Evolutionary conservation across 2,113 vertebrate species (phyloP).

Genomic region (Indri indri): DNA sequence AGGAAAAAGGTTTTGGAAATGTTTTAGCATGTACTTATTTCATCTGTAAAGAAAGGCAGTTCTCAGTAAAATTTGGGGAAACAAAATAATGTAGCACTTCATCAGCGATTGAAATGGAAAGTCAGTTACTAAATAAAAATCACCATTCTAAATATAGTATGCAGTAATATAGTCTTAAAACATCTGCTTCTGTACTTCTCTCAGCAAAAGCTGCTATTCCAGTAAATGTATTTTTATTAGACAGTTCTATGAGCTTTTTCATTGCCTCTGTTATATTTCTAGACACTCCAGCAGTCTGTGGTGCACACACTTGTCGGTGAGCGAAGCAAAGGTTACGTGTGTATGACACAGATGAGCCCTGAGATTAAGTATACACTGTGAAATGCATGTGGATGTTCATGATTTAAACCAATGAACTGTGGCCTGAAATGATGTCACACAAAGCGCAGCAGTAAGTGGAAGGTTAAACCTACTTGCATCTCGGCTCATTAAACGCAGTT

Average conservation of each 20-base stretch:
- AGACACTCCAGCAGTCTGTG: constrained; percentile 58
- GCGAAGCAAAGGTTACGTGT: constrained; percentile 80
- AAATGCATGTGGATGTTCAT: constrained; percentile 87
- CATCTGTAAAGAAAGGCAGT: not conserved
- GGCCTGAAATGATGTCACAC: constrained; percentile 89
- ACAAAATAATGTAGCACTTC: constrained; percentile 18
- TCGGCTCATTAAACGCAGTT: constrained; percentile 99
- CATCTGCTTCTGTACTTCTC: not conserved
- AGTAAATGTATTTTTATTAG: constrained; percentile 15
- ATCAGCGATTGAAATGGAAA: constrained; percentile 11
- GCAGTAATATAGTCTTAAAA: constrained; percentile 46
- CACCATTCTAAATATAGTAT: constrained; percentile 9
- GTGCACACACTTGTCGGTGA: constrained; percentile 75
- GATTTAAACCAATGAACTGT: constrained; percentile 86
- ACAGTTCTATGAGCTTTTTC: constrained; percentile 22
- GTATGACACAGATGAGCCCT: constrained; percentile 81
- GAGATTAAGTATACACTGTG: constrained; percentile 82
- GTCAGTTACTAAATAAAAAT: not conserved
- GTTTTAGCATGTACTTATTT: not conserved
- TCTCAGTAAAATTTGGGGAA: constrained; percentile 20
- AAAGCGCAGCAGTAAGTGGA: constrained; percentile 88
- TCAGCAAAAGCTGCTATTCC: constrained; percentile 31
- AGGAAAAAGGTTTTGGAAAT: not conserved
- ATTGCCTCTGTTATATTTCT: constrained; percentile 40
- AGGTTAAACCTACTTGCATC: constrained; percentile 99